phyloP scores from a whole-genome alignment of 2,113 vertebrate genomes.

The Seriola quinqueradiata region DNA sequence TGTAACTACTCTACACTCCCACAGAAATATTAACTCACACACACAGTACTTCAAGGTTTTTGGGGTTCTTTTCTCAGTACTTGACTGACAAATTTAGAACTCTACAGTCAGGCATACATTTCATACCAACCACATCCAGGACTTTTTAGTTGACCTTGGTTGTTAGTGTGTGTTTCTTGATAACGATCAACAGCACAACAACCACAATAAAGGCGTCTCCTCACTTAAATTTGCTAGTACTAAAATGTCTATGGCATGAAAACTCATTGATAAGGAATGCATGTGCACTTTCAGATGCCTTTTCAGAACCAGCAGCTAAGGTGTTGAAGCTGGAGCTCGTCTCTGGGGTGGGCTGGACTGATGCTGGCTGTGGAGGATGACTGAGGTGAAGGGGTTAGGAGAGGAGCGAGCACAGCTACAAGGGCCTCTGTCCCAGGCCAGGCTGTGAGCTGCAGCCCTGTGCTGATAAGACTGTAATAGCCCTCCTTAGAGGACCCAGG shows the following conservation, averaged over 20 bases:
- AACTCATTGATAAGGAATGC: not conserved
- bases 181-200: constrained; percentile 1
- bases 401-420: constrained; percentile 83
- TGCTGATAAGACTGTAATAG: constrained; percentile 99
- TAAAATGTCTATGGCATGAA: not conserved
- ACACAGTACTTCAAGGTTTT: not conserved
- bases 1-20: not conserved
- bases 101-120: too few relatives aligned
- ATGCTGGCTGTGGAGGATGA: constrained; percentile 69
- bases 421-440: constrained; percentile 88
- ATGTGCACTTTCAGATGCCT: constrained; percentile 13
- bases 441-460: constrained; percentile 87
- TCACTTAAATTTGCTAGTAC: not conserved
- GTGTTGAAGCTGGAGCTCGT: constrained; percentile 67
- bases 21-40: not conserved
- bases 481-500: constrained; percentile 96
- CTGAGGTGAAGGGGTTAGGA: constrained; percentile 81
- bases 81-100: not conserved
- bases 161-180: not conserved
- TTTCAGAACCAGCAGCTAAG: constrained; percentile 55
- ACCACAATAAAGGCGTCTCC: not conserved
- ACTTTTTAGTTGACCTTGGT: not conserved
- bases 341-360: constrained; percentile 79
- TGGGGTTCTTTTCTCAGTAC: not conserved
- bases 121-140: not conserved